Percentiles rank a stretch among this genome's conserved stretches.
These are phyloP conservation scores for Callocephalon fimbriatum DNA, from an alignment of 2,113 vertebrate genomes.

Conservation along the genomic window DNA sequence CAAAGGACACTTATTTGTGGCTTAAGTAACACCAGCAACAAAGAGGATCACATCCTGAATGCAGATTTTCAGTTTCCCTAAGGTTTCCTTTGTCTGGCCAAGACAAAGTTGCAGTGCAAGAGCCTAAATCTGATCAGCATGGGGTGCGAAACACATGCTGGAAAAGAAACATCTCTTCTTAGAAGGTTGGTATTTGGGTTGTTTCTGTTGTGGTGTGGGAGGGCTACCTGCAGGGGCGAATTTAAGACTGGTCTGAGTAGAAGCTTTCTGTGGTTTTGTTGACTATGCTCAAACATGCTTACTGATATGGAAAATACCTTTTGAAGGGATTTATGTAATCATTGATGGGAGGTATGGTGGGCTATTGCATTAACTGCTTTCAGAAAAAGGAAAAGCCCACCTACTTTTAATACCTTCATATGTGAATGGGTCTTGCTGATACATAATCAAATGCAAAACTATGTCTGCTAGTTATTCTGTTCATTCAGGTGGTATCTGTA, in stretches of 20 bases:
- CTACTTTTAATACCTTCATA: not conserved
- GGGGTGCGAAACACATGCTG: not conserved
- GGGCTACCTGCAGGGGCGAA: not conserved
- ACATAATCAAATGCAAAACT: not conserved
- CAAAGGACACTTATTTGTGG: slow-evolving; percentile 68
- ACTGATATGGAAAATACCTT: not conserved
- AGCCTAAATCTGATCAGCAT: not conserved
- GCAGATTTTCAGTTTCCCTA: not conserved
- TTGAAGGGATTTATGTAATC: not conserved
- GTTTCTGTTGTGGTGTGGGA: not conserved
- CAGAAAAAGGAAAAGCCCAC: not conserved
- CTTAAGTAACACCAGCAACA: slow-evolving; percentile 35
- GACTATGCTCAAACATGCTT: not conserved
- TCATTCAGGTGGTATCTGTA: not conserved
- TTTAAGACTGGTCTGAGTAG: not conserved
- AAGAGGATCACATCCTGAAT: not conserved
- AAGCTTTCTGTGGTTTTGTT: not conserved
- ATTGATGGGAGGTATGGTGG: not conserved
- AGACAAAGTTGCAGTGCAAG: slow-evolving; percentile 38
- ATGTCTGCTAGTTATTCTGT: not conserved
- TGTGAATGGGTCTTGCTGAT: not conserved
- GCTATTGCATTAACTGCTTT: not conserved
- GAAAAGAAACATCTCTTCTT: not conserved
- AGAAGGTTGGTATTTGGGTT: not conserved
- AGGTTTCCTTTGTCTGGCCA: not conserved